Base-by-base conservation (phyloP, 2,888 invertebrate genomes). In the Xestobium rufovillosum region DNA sequence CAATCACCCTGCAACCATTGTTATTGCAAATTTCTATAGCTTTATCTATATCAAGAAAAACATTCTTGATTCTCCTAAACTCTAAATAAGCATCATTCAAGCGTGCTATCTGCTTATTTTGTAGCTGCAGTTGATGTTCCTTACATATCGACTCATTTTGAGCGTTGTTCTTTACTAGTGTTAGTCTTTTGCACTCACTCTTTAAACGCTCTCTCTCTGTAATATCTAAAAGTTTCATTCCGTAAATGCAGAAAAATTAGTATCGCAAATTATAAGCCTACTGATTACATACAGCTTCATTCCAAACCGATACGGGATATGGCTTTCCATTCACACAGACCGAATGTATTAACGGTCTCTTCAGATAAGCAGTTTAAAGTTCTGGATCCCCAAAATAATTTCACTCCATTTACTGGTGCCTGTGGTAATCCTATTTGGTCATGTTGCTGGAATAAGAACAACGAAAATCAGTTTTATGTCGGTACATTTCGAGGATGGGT, bases 401-500 rank as follows among this genome's bases (percentile, higher is more conserved):
- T 69, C 0, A 67, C 73, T 0, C 71, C 72, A 6, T 66, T 73
- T 9, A 71, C 71, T 14, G 69, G 74, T 17, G 63, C 62, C 19
- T 64, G 71, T 0, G 72, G 72, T 0, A 65, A 68, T 36, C 78
- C 81, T 0, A 66, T 90, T 0, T 95, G 94, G 94, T 85, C 91
- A 1, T 91, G 92, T 56, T 76, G 83, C 4, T 88, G 92, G 83
- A 86, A 87, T 51, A 65, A 68, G 2, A 67, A 76, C 3, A 72
- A 81, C 42, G 67, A 72, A 2, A 75, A 83, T 49, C 69, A 78
- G 47, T 76, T 92, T 41, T 85, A 82, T 58, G 76, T 80, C 0
- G 94, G 94, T 0, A 78, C 80, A 0, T 76, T 78, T n/a, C 79
- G 80, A 26, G 91, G 92, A 0, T 66, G 70, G 1, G 76, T 88